Evolutionary conservation across 2,113 vertebrate genomes (phyloP).

Genomic region (Etheostoma cragini): DNA sequence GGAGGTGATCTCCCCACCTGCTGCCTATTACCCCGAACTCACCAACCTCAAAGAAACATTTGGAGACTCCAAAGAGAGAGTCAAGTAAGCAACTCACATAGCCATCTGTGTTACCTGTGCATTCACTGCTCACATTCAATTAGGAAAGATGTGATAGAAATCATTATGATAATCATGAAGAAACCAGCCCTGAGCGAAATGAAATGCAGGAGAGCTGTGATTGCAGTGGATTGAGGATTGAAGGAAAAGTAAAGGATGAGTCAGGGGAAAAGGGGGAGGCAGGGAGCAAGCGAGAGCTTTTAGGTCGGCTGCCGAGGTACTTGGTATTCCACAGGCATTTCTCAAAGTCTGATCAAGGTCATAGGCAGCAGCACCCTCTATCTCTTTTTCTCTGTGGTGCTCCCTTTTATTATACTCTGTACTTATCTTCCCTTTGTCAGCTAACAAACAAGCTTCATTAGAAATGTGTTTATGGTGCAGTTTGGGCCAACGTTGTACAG

Average conservation of each 20-base stretch:
- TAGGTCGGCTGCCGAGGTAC: conserved; percentile 59
- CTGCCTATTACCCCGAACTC: conserved; percentile 94
- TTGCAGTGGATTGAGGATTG: conserved; percentile 26
- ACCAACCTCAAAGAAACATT: conserved; percentile 96
- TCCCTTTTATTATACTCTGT: conserved; percentile 49
- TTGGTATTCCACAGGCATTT: conserved; percentile 80
- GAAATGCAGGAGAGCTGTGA: conserved; percentile 35
- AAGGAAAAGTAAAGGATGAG: conserved; percentile 64
- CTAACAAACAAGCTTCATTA: conserved; percentile 46
- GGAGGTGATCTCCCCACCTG: conserved; percentile 96
- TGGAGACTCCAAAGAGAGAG: conserved; percentile 96
- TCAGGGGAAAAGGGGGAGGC: conserved; percentile 54
- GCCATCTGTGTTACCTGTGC: background rate
- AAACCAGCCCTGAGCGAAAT: conserved; percentile 19
- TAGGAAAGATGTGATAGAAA: conserved; percentile 9
- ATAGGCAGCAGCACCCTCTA: conserved; percentile 62
- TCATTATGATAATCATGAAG: conserved; percentile 26
- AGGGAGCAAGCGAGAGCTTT: conserved; percentile 58
- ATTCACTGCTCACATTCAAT: conserved; percentile 8
- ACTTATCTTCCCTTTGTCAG: conserved; percentile 45
- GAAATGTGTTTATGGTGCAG: conserved; percentile 58
- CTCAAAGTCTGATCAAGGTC: conserved; percentile 81
- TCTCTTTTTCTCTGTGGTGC: conserved; percentile 48
- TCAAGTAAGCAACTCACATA: conserved; percentile 84
- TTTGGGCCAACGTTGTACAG: conserved; percentile 34